A percentile compares a stretch with the other conserved stretches of the same genome.
These are phyloP conservation scores for Syrmaticus mikado DNA, from an alignment of 2,113 vertebrate species.

Conservation along the genomic window DNA sequence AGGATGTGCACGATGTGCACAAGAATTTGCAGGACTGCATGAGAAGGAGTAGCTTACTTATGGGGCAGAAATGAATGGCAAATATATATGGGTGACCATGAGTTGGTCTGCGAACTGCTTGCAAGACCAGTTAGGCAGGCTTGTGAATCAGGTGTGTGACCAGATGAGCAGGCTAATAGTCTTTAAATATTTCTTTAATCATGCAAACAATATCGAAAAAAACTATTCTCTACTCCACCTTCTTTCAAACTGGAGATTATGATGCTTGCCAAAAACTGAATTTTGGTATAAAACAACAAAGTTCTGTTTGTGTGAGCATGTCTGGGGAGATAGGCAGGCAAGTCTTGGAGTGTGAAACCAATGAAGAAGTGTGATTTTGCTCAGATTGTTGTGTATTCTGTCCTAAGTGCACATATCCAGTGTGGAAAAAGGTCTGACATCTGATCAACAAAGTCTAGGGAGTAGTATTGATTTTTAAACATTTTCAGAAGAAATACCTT, in stretches of 20 bases:
- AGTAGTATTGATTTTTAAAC: conserved; percentile 36
- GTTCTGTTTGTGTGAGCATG: not conserved
- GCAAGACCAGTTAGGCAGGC: not conserved
- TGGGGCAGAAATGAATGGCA: not conserved
- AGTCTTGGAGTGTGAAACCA: not conserved
- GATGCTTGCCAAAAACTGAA: not conserved
- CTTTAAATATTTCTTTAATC: conserved; percentile 1
- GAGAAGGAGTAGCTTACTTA: not conserved
- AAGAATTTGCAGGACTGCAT: not conserved
- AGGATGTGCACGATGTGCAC: not conserved
- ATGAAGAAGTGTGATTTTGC: not conserved
- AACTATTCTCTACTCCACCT: not conserved
- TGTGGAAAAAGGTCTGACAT: not conserved
- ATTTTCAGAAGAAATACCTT: not conserved
- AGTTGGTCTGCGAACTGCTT: not conserved
- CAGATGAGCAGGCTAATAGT: not conserved
- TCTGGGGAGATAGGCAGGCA: not conserved
- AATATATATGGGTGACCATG: not conserved
- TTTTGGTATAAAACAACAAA: not conserved
- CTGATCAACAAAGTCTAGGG: not conserved
- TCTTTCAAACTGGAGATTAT: not conserved
- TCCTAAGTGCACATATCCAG: not conserved
- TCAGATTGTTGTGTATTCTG: conserved; percentile 8
- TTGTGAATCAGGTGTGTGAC: not conserved
- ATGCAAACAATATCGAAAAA: not conserved